Evolutionary conservation across 1,140 invertebrate genomes (phyloP).

Genomic region (Eciton burchellii): DNA sequence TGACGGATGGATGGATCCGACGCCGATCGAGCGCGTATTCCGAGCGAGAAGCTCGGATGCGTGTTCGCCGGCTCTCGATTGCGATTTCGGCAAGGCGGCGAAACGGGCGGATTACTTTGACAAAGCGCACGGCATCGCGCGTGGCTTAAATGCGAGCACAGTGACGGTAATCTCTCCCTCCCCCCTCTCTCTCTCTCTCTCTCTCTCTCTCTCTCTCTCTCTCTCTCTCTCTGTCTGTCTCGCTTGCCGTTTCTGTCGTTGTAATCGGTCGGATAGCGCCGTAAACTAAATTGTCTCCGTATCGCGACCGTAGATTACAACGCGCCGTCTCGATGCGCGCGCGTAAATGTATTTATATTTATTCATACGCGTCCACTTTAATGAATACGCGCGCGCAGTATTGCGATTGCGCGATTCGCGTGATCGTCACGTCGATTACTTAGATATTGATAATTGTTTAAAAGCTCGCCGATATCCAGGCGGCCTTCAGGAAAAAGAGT

Average conservation of each 20-base stretch:
- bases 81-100: conserved; percentile 46
- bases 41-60: conserved; percentile 18
- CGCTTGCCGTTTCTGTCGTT: too few species aligned
- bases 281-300: conserved; percentile 52
- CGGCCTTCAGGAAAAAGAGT: conserved; percentile 36
- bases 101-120: conserved; percentile 49
- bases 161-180: conserved; percentile 50
- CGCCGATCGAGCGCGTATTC: conserved; percentile 26
- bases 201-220: too few species aligned
- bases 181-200: too few species aligned
- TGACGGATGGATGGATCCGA: conserved; percentile 40
- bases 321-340: conserved; percentile 5
- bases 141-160: conserved; percentile 52
- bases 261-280: conserved; percentile 45
- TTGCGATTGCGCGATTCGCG: conserved; percentile 1
- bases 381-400: not conserved
- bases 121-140: conserved; percentile 49
- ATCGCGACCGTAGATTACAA: conserved; percentile 28
- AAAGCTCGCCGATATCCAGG: not conserved
- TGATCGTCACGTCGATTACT: not conserved
- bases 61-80: conserved; percentile 45
- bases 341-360: too few species aligned
- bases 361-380: conserved; percentile 14
- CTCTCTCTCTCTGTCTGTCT: too few species aligned
- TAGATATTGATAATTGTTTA: conserved; percentile 38